Conservation (phyloP, 2,113 vertebrate genomes). For the Spermophilus dauricus region DNA sequence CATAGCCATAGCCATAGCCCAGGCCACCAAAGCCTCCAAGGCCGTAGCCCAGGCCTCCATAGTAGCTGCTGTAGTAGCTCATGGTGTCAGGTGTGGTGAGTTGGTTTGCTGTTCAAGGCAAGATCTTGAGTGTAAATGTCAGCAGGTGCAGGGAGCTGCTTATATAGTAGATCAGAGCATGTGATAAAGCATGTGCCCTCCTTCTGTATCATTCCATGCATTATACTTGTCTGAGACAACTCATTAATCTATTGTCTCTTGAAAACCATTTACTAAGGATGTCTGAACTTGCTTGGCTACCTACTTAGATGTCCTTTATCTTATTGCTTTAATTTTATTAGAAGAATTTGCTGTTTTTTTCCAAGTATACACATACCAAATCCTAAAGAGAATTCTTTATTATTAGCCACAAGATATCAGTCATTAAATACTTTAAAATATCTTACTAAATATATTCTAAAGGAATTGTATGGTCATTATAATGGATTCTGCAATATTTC, state of each 20-base stretch:
- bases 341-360: background rate
- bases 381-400: background rate
- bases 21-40: background rate
- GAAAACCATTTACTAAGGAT: background rate
- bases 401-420: background rate
- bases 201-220: background rate
- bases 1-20: background rate
- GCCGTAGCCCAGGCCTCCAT: background rate
- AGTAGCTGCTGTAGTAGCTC: background rate
- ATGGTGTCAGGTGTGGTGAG: background rate
- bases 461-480: background rate
- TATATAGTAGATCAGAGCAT: background rate
- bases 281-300: background rate
- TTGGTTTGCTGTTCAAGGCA: background rate
- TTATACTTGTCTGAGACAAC: background rate
- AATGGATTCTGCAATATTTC: background rate
- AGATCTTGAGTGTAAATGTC: background rate
- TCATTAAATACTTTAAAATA: background rate
- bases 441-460: background rate
- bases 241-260: background rate
- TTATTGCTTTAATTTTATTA: background rate
- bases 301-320: background rate
- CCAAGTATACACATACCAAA: background rate
- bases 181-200: background rate
- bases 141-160: background rate